phyloP scores from a whole-genome alignment of 2,797 vertebrate genomes.

The Saxicola maurus region DNA sequence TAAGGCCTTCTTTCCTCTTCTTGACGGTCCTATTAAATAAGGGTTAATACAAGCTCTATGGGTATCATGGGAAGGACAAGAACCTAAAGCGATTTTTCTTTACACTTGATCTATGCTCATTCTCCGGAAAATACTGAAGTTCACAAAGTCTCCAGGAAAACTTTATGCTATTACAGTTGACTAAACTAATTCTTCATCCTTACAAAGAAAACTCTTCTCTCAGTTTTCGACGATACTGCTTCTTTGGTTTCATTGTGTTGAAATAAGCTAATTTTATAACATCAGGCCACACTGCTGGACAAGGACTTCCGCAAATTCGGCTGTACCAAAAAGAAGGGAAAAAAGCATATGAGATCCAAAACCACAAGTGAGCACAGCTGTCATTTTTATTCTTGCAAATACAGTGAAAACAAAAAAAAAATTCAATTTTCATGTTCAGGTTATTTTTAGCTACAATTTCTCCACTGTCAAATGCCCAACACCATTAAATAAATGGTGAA shows the following conservation, averaged over 20 bases:
- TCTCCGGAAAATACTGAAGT: not conserved
- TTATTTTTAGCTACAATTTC: not conserved
- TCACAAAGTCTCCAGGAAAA: not conserved
- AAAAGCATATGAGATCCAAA: not conserved
- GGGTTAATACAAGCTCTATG: not conserved
- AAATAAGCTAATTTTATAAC: constrained; percentile 98
- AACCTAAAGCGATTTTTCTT: constrained; percentile 2
- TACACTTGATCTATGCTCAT: not conserved
- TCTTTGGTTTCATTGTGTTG: constrained; percentile 99
- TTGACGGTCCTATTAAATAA: not conserved
- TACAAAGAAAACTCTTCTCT: constrained; percentile 98
- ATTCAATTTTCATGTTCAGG: not conserved
- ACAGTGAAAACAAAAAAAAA: not conserved
- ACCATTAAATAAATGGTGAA: not conserved
- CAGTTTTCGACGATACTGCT: constrained; percentile 93
- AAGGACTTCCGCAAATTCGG: constrained; percentile 96
- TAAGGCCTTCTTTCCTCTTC: not conserved
- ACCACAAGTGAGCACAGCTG: not conserved
- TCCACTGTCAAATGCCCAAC: not conserved
- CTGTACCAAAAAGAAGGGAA: constrained; percentile 70
- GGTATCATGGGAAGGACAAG: not conserved
- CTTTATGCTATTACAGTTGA: not conserved
- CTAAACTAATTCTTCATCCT: constrained; percentile 67
- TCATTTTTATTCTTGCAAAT: not conserved
- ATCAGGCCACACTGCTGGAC: constrained; percentile 96